Evolutionary conservation across 2,797 vertebrate genomes (phyloP), one percentile per base, ranked within the genome.

Genomic region (Phataginus tetradactyla): DNA sequence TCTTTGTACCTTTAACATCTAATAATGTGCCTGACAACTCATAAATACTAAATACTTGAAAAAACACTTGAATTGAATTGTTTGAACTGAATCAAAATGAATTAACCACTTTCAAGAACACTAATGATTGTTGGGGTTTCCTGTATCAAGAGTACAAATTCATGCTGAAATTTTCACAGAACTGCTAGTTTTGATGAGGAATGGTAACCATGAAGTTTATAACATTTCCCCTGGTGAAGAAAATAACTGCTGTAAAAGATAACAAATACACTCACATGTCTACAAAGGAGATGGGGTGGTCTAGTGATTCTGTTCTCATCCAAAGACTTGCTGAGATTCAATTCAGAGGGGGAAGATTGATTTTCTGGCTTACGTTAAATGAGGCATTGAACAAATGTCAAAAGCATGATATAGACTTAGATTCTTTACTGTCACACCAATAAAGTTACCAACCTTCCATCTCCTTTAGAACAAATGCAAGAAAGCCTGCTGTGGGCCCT

Each of bases 311-410:
- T 92, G 9, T 78, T 94, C 32, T 91, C 79, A 84, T n/a, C 53
- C 20, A 90, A 84, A 96, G 59, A 75, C 59, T 72, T 92, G 66
- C 66, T 87, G 59, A 81, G 81, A 94, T 93, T 88, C 57, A 9
- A 84, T 89, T 86, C 55, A 5, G 64, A 72, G 63, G 21, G 49
- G 53, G 5, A 95, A 90, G 92, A 91, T 94, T 86, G 72, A 89
- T 97, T 95, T 96, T 91, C 61, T 39, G 93, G 57, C 66, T 78
- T 78, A 88, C 61, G 61, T 81, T 72, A 96, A 95, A 94, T 0
- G 0, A 96, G 57, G 66, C 51, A 79, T 95, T 3, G 21, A 94
- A 96, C 32, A 94, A 96, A 96, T 77, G 49, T 95, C 81, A 91
- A 93, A 96, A 89, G 55, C 49, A 91, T 64, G n/a, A 79, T 79